Conservation (phyloP, 1,140 invertebrate genomes). For the Bradysia coprophila region DNA sequence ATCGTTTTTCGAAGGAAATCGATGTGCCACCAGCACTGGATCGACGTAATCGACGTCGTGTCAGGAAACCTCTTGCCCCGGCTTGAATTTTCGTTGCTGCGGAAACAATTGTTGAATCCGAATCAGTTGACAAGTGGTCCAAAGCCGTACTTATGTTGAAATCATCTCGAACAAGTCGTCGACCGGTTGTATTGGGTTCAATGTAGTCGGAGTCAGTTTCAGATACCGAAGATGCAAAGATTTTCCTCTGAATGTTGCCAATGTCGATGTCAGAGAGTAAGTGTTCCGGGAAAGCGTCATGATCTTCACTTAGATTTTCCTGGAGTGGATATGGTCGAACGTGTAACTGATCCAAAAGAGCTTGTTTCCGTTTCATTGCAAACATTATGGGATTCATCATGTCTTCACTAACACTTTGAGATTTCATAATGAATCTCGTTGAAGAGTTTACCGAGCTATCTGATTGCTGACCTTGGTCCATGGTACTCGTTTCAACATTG, state of each 20-base stretch:
- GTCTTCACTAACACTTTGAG: not conserved
- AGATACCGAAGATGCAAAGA: constrained; percentile 19
- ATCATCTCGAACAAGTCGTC: constrained; percentile 8
- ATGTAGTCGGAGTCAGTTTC: constrained; percentile 17
- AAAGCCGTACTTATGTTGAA: constrained; percentile 18
- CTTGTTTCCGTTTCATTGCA: not conserved
- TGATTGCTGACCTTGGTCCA: not conserved
- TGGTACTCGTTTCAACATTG: not conserved
- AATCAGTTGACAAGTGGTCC: constrained; percentile 16
- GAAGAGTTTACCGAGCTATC: too few relatives aligned
- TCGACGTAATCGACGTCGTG: constrained; percentile 12
- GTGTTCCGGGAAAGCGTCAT: constrained; percentile 1
- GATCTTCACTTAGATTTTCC: not conserved
- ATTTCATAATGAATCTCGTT: too few relatives aligned
- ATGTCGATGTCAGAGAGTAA: not conserved
- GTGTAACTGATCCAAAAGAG: not conserved
- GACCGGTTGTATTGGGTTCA: constrained; percentile 4
- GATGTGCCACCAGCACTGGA: constrained; percentile 17
- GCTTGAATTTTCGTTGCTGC: constrained; percentile 20
- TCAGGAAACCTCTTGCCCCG: constrained; percentile 13
- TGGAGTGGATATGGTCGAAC: not conserved
- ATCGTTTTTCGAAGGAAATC: constrained; percentile 9
- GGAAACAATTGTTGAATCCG: constrained; percentile 19
- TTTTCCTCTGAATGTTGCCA: constrained; percentile 19
- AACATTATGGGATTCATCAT: not conserved